phyloP scores from a whole-genome alignment of 2,113 vertebrate genomes.

The Gasterosteus aculeatus region DNA sequence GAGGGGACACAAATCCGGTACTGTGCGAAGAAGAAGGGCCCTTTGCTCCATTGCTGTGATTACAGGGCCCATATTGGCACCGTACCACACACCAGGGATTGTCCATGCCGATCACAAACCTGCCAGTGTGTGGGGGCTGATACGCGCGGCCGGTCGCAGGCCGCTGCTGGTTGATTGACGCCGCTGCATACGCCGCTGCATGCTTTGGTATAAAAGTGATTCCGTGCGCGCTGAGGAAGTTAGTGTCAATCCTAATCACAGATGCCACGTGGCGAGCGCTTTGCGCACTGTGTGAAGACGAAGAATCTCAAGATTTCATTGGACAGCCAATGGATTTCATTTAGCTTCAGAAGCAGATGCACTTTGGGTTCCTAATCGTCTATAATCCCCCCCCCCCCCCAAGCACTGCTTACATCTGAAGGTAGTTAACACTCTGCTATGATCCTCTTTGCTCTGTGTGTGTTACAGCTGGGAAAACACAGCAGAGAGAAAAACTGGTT shows the following conservation, averaged over 20 bases:
- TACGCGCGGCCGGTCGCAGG: slow-evolving; percentile 30
- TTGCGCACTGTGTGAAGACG: slow-evolving; percentile 27
- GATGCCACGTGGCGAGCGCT: slow-evolving; percentile 21
- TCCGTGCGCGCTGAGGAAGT: not conserved
- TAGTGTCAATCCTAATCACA: slow-evolving; percentile 5
- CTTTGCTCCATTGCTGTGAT: slow-evolving; percentile 8
- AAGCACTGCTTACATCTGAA: slow-evolving; percentile 39
- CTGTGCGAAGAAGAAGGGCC: slow-evolving; percentile 40
- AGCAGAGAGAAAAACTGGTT: slow-evolving; percentile 33
- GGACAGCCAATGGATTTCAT: slow-evolving; percentile 7
- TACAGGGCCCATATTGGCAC: not conserved
- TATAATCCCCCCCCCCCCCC: slow-evolving; percentile 2
- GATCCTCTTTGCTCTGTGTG: slow-evolving; percentile 45
- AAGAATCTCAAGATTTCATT: not conserved
- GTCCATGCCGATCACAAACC: not conserved
- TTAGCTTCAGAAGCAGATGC: slow-evolving; percentile 26
- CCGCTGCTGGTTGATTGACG: slow-evolving; percentile 18
- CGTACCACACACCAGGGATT: not conserved
- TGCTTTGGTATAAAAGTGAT: not conserved
- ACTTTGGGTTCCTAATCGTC: slow-evolving; percentile 6
- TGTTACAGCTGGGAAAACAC: slow-evolving; percentile 76
- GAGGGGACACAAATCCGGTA: slow-evolving; percentile 48
- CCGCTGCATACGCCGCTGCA: not conserved
- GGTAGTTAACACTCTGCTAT: slow-evolving; percentile 31
- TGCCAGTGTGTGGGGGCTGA: slow-evolving; percentile 19